These are phyloP conservation scores for Hybognathus amarus DNA, from an alignment of 2,797 vertebrate genomes.

Conservation along the genomic window DNA sequence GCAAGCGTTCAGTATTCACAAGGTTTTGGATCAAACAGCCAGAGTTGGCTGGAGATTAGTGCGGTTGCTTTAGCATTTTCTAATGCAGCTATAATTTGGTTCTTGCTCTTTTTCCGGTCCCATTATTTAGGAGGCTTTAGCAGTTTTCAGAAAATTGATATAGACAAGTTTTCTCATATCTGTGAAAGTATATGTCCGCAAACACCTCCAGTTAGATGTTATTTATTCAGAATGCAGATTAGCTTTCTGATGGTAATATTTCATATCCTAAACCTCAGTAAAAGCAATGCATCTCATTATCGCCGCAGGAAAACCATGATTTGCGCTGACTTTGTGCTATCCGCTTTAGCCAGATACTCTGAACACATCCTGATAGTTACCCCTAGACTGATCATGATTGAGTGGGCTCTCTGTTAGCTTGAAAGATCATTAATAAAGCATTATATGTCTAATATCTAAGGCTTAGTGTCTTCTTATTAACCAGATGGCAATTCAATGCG, in stretches of 20 bases:
- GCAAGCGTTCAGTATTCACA: background rate
- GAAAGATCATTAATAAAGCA: conserved; percentile 21
- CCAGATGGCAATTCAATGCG: conserved; percentile 23
- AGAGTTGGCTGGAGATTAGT: conserved; percentile 33
- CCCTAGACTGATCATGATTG: conserved; percentile 34
- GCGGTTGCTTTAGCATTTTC: conserved; percentile 36
- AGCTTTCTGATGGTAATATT: conserved; percentile 24
- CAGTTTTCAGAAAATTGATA: conserved; percentile 32
- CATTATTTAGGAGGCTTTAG: conserved; percentile 37
- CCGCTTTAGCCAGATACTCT: conserved; percentile 9
- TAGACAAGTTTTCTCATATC: conserved; percentile 25
- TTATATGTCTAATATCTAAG: conserved; percentile 24
- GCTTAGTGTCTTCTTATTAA: conserved; percentile 20
- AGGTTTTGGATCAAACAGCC: conserved; percentile 27
- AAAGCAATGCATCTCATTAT: conserved; percentile 30
- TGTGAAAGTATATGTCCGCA: conserved; percentile 6
- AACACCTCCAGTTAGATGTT: conserved; percentile 1
- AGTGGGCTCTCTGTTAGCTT: conserved; percentile 26
- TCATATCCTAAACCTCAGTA: conserved; percentile 22
- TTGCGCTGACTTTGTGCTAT: conserved; percentile 19
- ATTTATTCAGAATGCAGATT: conserved; percentile 27
- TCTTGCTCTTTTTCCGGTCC: conserved; percentile 58
- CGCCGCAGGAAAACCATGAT: background rate
- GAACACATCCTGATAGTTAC: conserved; percentile 21
- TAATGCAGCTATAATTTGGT: conserved; percentile 38